Evolutionary conservation across 2,888 invertebrate species (phyloP).

Genomic region (Cheilosia variabilis): DNA sequence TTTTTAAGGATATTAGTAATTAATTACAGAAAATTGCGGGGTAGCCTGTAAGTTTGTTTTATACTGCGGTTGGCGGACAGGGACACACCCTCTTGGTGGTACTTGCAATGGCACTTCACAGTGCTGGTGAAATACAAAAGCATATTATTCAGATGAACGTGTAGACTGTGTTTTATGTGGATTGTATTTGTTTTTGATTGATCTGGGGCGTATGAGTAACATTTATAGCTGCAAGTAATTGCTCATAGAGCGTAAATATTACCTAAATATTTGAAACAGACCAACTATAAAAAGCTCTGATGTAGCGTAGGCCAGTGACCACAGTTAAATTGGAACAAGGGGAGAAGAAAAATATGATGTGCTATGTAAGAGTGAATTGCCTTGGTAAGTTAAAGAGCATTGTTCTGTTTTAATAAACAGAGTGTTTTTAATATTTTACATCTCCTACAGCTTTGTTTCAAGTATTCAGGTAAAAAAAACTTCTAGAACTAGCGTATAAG

Average conservation of each 20-base stretch:
- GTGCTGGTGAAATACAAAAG: conserved; percentile 25
- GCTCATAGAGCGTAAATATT: background rate
- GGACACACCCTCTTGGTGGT: conserved; percentile 55
- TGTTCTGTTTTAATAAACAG: too few species aligned
- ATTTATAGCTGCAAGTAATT: conserved; percentile 32
- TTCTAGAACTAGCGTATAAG: too few species aligned
- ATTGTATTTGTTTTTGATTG: conserved; percentile 2
- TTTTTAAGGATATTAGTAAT: conserved; percentile 74
- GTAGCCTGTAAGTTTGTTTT: conserved; percentile 43
- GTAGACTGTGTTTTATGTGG: conserved; percentile 31
- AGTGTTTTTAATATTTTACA: too few species aligned
- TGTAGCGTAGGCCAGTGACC: too few species aligned
- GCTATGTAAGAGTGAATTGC: too few species aligned
- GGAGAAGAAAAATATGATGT: too few species aligned
- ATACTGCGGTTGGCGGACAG: conserved; percentile 37
- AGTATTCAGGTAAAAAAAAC: too few species aligned
- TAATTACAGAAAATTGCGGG: conserved; percentile 71
- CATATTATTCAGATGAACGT: conserved; percentile 16
- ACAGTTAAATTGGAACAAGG: too few species aligned
- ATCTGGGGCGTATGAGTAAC: conserved; percentile 29
- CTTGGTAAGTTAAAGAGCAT: too few species aligned
- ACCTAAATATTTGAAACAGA: background rate
- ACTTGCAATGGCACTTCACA: conserved; percentile 42
- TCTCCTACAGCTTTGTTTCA: too few species aligned
- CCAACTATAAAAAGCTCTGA: too few species aligned